phyloP scores from a whole-genome alignment of 2,888 invertebrate species.

The Drosophila rubida region DNA sequence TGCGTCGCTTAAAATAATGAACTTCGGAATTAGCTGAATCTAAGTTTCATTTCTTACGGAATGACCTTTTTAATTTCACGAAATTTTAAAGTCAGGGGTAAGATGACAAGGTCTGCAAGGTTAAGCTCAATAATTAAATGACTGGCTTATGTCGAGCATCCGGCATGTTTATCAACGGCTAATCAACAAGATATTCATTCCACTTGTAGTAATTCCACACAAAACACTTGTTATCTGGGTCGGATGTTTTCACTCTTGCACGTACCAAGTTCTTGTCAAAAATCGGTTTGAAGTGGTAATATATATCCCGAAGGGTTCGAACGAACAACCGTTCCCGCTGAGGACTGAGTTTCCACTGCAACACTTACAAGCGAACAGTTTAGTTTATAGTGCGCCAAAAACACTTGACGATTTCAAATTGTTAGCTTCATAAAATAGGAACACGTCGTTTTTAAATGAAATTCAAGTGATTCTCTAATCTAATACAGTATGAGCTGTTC shows the following conservation, averaged over 20 bases:
- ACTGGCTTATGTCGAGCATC: background rate
- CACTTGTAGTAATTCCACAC: background rate
- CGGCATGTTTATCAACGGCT: background rate
- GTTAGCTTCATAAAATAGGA: background rate
- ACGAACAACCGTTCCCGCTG: background rate
- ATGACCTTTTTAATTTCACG: too few relatives aligned
- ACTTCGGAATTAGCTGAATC: too few relatives aligned
- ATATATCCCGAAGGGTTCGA: background rate
- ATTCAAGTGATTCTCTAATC: conserved; percentile 4
- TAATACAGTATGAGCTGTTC: background rate
- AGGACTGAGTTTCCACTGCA: background rate
- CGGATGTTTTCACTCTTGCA: background rate
- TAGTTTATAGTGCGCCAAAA: background rate
- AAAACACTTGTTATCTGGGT: background rate
- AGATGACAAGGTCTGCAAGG: too few relatives aligned
- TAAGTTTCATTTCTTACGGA: too few relatives aligned
- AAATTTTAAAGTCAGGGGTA: too few relatives aligned
- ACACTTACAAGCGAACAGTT: background rate
- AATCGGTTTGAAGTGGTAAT: background rate
- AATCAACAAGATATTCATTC: background rate
- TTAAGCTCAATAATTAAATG: too few relatives aligned
- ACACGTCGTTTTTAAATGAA: conserved; percentile 1
- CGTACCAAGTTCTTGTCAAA: conserved; percentile 7
- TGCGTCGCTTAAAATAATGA: too few relatives aligned
- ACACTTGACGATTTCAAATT: background rate